Evolutionary conservation across 2,888 invertebrate species (phyloP), one percentile per base, ranked within the genome.

Genomic region (Melanotus villosus): DNA sequence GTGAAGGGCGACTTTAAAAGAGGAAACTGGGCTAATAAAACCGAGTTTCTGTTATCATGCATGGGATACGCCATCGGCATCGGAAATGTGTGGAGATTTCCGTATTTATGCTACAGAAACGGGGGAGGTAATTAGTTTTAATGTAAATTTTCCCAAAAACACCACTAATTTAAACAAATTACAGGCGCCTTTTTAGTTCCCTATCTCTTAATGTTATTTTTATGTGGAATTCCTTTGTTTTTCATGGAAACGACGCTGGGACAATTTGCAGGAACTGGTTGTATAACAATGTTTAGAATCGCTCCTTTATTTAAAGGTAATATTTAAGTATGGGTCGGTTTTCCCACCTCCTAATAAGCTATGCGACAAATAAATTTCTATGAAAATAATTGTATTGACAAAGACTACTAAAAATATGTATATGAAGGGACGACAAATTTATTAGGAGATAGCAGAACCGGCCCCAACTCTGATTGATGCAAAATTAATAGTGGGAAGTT

Each of bases 81-180:
- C 67, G 94, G 95, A 66, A 95, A 95, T 82, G 90, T 95, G 9
- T 94, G 93, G 93, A 88, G 95, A 73, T 95, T 95, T 84, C 95
- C 95, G 0, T 95, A 95, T 82, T 85, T 95, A 65, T 94, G 94
- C 80, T 95, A 94, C 83, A 90, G 93, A 79, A 95, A 93, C 83
- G 95, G 95, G 12, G 95, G 95, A 82, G 95, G 94, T 92, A 80
- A 85, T 7, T 3, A 1, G 32, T 16, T 23, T 18, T 23, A 3
- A n/a, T n/a, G n/a, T n/a, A n/a, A n/a, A 16, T 38, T 65, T 34
- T 52, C 10, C 2, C 2, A 10, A 32, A 34, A 21, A 16, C 30
- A 41, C 10, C 0, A n/a, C 32, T 36, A 36, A 1, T 5, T 30
- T 26, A 3, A 41, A 19, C 2, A 23, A 26, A 50, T 79, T 80